phyloP scores from a whole-genome alignment of 2,888 invertebrate genomes.

The Andrena trimmerana region DNA sequence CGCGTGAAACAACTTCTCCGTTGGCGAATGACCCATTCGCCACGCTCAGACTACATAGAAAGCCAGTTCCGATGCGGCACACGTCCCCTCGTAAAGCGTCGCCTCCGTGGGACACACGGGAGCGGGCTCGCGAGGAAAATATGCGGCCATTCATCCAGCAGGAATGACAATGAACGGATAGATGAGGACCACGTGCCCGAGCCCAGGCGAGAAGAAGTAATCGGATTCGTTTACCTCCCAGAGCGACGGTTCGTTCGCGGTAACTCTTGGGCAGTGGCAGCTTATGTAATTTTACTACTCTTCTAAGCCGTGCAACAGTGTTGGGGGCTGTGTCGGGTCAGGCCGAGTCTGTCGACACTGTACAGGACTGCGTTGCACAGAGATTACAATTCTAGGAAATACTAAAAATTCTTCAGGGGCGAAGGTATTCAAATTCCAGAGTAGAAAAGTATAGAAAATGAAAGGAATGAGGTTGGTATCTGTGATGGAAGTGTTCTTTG shows the following conservation, averaged over 20 bases:
- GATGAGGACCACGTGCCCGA: conserved; percentile 26
- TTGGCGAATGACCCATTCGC: background rate
- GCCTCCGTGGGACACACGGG: conserved; percentile 7
- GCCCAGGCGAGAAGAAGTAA: conserved; percentile 15
- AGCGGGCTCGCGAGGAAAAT: conserved; percentile 31
- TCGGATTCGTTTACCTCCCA: conserved; percentile 27
- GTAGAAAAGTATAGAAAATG: too few species aligned
- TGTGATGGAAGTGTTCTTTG: too few species aligned
- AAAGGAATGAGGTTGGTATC: too few species aligned
- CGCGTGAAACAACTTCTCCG: background rate
- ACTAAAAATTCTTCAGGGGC: too few species aligned
- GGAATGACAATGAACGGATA: conserved; percentile 50
- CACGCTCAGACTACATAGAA: background rate
- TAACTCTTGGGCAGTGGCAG: background rate
- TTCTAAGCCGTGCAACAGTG: background rate
- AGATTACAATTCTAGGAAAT: background rate
- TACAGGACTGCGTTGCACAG: background rate
- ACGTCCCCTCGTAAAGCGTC: conserved; percentile 30
- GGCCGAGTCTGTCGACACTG: background rate
- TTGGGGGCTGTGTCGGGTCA: background rate
- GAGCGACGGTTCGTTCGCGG: background rate
- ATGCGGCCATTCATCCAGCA: conserved; percentile 40
- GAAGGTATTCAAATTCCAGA: too few species aligned
- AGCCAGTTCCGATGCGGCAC: conserved; percentile 34
- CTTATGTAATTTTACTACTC: conserved; percentile 9